These are phyloP conservation scores for Pelvicachromis taeniatus DNA, from an alignment of 2,113 vertebrate species.

Conservation along the genomic window DNA sequence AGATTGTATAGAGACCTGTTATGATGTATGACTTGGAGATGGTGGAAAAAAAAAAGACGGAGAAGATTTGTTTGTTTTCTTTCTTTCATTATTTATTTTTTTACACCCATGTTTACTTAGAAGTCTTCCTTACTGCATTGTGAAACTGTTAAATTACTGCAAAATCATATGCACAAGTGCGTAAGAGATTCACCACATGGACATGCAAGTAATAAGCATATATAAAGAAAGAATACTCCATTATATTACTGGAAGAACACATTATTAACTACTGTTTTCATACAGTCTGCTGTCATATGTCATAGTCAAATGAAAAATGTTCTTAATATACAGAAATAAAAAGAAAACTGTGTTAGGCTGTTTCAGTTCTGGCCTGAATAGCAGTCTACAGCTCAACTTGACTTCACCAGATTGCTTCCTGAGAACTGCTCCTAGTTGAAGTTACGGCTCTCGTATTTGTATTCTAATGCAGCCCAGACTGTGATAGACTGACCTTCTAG, in stretches of 20 bases:
- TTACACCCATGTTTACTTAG: neutral
- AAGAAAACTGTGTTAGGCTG: neutral
- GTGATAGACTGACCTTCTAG: neutral
- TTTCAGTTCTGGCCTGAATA: neutral
- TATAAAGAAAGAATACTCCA: accelerated
- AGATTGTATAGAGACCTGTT: neutral
- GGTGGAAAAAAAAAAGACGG: neutral
- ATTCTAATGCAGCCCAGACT: neutral
- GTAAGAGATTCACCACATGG: neutral
- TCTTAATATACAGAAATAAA: neutral
- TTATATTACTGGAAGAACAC: neutral
- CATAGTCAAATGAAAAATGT: neutral
- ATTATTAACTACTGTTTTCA: neutral
- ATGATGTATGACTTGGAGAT: neutral
- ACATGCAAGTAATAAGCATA: neutral
- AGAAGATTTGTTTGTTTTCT: neutral
- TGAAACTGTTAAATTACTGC: accelerated
- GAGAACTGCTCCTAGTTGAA: neutral
- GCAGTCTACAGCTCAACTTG: neutral
- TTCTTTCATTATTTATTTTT: neutral
- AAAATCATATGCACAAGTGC: neutral
- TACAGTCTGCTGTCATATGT: neutral
- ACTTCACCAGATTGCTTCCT: neutral
- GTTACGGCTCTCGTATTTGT: neutral
- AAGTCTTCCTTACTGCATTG: neutral